Conservation (phyloP, 2,888 invertebrate genomes). For the Ochropacha duplaris region DNA sequence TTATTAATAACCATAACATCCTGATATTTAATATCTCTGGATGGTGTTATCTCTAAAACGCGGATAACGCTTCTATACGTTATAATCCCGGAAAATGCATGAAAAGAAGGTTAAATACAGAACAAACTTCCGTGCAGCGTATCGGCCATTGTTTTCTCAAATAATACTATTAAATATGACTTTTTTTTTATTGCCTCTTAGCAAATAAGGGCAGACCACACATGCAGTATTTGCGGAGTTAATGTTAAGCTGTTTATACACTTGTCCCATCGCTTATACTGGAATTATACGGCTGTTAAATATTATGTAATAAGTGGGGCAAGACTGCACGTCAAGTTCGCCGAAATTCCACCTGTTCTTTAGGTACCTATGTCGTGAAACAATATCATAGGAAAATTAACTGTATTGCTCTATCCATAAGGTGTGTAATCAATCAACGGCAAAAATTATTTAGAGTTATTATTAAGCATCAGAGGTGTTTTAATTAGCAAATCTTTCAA, state of each 20-base stretch:
- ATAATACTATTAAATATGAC: neutral
- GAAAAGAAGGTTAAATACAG: neutral
- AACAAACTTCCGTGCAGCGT: neutral
- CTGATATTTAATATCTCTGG: no score
- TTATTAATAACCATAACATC: no score
- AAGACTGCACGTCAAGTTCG: neutral
- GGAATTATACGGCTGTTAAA: constrained; percentile 3
- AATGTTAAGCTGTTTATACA: constrained; percentile 10
- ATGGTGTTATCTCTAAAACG: neutral
- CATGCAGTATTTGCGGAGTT: constrained; percentile 9
- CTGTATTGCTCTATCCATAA: no score
- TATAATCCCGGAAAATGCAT: neutral
- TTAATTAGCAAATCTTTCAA: no score
- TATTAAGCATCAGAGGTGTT: no score
- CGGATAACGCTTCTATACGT: neutral
- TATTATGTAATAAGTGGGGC: neutral
- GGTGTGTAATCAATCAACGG: no score
- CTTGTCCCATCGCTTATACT: constrained; percentile 2
- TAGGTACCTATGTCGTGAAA: no score
- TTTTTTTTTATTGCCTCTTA: neutral
- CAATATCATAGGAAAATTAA: no score
- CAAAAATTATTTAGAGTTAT: no score
- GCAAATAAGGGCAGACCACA: constrained; percentile 6
- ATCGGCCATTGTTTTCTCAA: neutral
- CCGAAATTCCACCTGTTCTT: no score